phyloP scores from a whole-genome alignment of 2,797 vertebrate species.

The Neostethus bicornis region DNA sequence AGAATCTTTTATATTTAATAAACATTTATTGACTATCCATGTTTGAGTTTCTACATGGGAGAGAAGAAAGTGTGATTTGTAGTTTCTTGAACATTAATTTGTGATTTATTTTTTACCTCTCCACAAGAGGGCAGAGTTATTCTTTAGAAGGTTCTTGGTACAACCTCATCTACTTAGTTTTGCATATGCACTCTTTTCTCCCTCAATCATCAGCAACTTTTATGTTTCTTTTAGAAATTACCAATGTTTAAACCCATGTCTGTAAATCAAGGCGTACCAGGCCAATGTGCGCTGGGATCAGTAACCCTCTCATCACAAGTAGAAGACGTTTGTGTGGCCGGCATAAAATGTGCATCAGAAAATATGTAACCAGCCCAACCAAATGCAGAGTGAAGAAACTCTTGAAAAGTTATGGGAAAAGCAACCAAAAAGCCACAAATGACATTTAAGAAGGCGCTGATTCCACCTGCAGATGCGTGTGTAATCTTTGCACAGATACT shows the following conservation, averaged over 20 bases:
- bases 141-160: constrained; percentile 25
- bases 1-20: constrained; percentile 75
- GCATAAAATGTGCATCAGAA: constrained; percentile 27
- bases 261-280: constrained; percentile 43
- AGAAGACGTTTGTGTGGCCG: constrained; percentile 43
- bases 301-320: constrained; percentile 62
- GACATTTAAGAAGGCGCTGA: constrained; percentile 24
- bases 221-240: constrained; percentile 33
- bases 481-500: not conserved
- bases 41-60: constrained; percentile 10
- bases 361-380: constrained; percentile 42
- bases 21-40: constrained; percentile 60
- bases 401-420: constrained; percentile 47
- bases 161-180: constrained; percentile 11
- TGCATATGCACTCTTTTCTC: constrained; percentile 14
- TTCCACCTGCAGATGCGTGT: constrained; percentile 15
- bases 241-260: constrained; percentile 29
- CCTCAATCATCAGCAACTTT: constrained; percentile 22
- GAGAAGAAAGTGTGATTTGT: not conserved
- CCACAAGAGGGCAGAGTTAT: constrained; percentile 65
- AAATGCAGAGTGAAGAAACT: constrained; percentile 33
- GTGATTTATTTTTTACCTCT: not conserved
- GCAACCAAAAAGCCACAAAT: constrained; percentile 27
- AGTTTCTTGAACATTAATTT: not conserved
- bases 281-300: constrained; percentile 28